phyloP scores from a whole-genome alignment of 1,140 invertebrate species.

The Danaus melanippus region DNA sequence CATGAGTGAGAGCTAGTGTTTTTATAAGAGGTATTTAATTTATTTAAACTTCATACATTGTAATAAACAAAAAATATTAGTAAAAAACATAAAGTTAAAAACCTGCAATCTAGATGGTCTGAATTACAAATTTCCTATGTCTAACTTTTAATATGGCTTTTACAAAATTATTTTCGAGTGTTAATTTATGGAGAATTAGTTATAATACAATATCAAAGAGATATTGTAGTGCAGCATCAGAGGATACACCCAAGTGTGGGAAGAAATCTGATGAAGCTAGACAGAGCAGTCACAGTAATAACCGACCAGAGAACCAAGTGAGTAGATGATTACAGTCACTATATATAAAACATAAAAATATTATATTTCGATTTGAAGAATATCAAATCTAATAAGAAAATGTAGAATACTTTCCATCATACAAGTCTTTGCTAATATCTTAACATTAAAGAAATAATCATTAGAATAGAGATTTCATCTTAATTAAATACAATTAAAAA shows the following conservation, averaged over 20 bases:
- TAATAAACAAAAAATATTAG: conserved; percentile 2
- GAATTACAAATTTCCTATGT: conserved; percentile 7
- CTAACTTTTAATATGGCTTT: conserved; percentile 42
- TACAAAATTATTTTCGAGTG: conserved; percentile 47
- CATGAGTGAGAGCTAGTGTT: too few species aligned
- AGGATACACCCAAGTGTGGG: conserved; percentile 8
- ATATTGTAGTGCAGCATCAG: conserved; percentile 10
- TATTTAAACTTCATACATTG: too few species aligned
- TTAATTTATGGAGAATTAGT: conserved; percentile 19
- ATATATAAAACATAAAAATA: too few species aligned
- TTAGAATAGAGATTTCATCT: too few species aligned
- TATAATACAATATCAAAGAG: conserved; percentile 13
- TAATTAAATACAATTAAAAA: not conserved
- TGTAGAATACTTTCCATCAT: too few species aligned
- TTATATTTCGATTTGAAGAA: too few species aligned
- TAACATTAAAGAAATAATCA: too few species aligned
- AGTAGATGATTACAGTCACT: too few species aligned
- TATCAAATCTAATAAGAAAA: too few species aligned
- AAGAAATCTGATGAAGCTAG: conserved; percentile 1
- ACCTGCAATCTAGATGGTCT: conserved; percentile 8
- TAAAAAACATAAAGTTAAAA: conserved; percentile 1
- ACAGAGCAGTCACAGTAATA: not conserved
- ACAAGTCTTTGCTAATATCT: too few species aligned
- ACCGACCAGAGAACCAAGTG: too few species aligned
- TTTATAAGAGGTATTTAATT: too few species aligned